phyloP scores from a whole-genome alignment of 1,140 invertebrate species.

The Liolophura sinensis region DNA sequence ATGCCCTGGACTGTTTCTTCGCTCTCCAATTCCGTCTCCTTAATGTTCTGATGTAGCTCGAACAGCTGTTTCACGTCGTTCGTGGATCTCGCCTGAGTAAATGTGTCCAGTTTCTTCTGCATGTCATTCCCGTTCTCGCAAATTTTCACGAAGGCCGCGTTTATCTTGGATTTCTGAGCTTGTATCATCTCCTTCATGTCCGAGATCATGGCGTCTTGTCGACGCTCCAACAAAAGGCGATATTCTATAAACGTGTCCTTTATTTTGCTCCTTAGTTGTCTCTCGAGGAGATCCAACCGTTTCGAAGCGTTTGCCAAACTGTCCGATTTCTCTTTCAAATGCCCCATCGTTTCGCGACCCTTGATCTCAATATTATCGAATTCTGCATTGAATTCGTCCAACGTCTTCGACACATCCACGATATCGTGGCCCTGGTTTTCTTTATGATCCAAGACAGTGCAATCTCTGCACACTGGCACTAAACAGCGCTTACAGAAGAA shows the following conservation, averaged over 20 bases:
- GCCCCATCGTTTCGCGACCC: conserved; percentile 36
- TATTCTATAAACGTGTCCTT: conserved; percentile 54
- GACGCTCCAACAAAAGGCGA: conserved; percentile 41
- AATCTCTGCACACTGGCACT: conserved; percentile 49
- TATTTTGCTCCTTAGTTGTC: conserved; percentile 38
- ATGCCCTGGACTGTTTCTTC: conserved; percentile 7
- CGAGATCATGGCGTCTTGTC: conserved; percentile 41
- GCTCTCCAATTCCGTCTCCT: conserved; percentile 29
- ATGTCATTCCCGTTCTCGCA: conserved; percentile 41
- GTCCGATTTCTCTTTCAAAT: conserved; percentile 42
- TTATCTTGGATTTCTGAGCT: conserved; percentile 43
- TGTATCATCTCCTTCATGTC: conserved; percentile 37
- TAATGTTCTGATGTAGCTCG: conserved; percentile 39
- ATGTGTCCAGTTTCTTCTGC: conserved; percentile 44
- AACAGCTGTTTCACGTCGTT: conserved; percentile 48
- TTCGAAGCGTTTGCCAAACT: conserved; percentile 46
- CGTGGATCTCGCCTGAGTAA: conserved; percentile 31
- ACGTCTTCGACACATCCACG: conserved; percentile 41
- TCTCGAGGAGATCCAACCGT: conserved; percentile 44
- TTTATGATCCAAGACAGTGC: conserved; percentile 54
- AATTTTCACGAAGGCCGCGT: conserved; percentile 40
- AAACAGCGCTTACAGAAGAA: conserved; percentile 53
- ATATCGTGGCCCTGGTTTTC: conserved; percentile 44
- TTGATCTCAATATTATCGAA: conserved; percentile 42
- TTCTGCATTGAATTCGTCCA: conserved; percentile 37